Evolutionary conservation across 64 coral and sea anemone species (phyloP).

Genomic region (Stichodactyla helianthus): DNA sequence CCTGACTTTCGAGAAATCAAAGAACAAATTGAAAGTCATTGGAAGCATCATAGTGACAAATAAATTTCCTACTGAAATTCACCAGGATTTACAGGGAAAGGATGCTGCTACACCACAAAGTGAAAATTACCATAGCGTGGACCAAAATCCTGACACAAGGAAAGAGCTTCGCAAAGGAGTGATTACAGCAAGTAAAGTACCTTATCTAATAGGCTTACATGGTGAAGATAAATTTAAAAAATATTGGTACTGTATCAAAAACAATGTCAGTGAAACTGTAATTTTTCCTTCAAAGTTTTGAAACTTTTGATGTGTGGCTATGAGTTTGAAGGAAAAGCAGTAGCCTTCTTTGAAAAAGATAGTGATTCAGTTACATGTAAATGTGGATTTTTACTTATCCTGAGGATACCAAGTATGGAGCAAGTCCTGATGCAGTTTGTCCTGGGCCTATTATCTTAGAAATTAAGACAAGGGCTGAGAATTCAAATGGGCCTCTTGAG

Average conservation of each 20-base stretch:
- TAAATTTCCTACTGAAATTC: not conserved
- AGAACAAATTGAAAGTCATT: not conserved
- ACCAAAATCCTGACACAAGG: slow-evolving; percentile 16
- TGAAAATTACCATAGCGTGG: slow-evolving; percentile 6
- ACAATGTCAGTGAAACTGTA: not conserved
- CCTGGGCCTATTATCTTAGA: not conserved
- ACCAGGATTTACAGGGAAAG: not conserved
- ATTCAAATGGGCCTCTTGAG: slow-evolving; percentile 3
- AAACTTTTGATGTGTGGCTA: too few relatives aligned
- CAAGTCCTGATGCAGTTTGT: slow-evolving; percentile 6
- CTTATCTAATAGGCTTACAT: slow-evolving; percentile 16
- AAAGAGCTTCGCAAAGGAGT: slow-evolving; percentile 23
- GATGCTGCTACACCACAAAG: slow-evolving; percentile 7
- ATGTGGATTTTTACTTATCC: not conserved
- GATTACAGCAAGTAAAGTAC: slow-evolving; percentile 32
- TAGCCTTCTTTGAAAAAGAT: too few relatives aligned
- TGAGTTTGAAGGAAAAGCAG: too few relatives aligned
- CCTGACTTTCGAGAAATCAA: not conserved
- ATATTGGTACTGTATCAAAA: slow-evolving; percentile 10
- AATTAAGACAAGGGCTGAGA: slow-evolving; percentile 8
- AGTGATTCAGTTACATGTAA: not conserved
- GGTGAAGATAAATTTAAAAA: slow-evolving; percentile 23
- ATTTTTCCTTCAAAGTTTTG: too few relatives aligned
- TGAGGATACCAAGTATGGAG: slow-evolving; percentile 6
- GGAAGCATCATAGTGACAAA: not conserved